Evolutionary conservation across 92 coral and sea anemone species (phyloP), one percentile per base, ranked within the genome.

Genomic region (Chrysogorgia sp.): DNA sequence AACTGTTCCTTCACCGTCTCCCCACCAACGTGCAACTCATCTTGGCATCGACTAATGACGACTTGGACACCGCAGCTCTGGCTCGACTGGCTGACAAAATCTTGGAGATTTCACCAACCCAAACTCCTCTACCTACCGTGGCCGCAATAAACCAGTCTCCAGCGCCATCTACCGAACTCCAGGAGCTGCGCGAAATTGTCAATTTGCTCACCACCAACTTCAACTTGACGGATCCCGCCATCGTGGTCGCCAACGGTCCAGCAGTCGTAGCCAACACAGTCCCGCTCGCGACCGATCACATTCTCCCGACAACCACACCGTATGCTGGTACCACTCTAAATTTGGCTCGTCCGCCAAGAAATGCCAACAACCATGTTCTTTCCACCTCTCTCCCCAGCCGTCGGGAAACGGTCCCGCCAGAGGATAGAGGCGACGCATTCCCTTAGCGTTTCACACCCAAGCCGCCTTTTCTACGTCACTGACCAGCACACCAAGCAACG

Each of bases 361-460:
- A 0, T 67, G 75, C 34, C 56, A 35, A 10, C 75, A 55, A 0
- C 75, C 55, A 7, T 67, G 75, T 20, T 37, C 47, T 23, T 67
- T 34, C 58, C 5, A 37, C 43, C 12, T 12, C 43, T 12, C 43
- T 4, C 43, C 6, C 5, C 43, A 37, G 12, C 12, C 43, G 12
- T 12, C 43, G 43, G 43, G 5, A 37, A 37, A 37, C 43, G 5
- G 12, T 12, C 5, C 2, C 23, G 58, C 58, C 75, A 49, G 75
- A 2, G 30, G 28, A 49, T 67, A 67, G 75, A 19, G 19, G 75
- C 75, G 75, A 40, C 75, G 24, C 15, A 41, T 19, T 35, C 75
- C 5, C 6, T 24, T 1, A 21, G 7, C 58, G 75, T n/a, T n/a
- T n/a, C n/a, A n/a, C n/a, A n/a, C n/a, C n/a, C n/a, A n/a, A n/a